Conservation (phyloP, 2,113 vertebrate genomes). For the Chauna torquata region DNA sequence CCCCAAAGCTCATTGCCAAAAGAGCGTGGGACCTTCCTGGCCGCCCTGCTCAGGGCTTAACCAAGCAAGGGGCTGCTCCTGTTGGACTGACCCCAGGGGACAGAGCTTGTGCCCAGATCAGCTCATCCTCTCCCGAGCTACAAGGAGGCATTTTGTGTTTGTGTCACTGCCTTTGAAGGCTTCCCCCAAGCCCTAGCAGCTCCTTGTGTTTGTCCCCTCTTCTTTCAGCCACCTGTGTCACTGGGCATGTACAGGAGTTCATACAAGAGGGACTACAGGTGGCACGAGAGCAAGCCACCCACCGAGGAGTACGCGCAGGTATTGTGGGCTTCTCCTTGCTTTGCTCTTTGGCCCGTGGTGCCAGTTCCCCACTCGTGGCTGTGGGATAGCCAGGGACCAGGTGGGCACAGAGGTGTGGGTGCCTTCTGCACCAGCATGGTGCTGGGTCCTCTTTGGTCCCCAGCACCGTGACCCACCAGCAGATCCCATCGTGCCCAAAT, state of each 20-base stretch:
- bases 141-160: background rate
- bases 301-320: background rate
- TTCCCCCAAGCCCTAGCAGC: background rate
- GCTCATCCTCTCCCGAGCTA: background rate
- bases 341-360: accelerated
- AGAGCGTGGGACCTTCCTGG: background rate
- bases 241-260: conserved; percentile 47
- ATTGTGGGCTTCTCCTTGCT: background rate
- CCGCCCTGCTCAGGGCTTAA: accelerated
- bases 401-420: accelerated
- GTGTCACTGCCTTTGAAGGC: background rate
- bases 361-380: background rate
- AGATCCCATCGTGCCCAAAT: background rate
- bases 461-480: background rate
- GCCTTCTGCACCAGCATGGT: accelerated
- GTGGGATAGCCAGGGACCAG: accelerated
- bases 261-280: conserved; percentile 34
- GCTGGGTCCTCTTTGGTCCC: background rate
- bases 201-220: background rate
- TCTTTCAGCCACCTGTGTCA: conserved; percentile 17
- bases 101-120: background rate
- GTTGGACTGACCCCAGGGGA: background rate
- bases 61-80: background rate
- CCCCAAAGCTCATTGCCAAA: background rate
- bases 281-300: background rate